These are phyloP conservation scores for Nephrotoma guestfalica DNA, from an alignment of 2,888 invertebrate genomes.

Conservation along the genomic window DNA sequence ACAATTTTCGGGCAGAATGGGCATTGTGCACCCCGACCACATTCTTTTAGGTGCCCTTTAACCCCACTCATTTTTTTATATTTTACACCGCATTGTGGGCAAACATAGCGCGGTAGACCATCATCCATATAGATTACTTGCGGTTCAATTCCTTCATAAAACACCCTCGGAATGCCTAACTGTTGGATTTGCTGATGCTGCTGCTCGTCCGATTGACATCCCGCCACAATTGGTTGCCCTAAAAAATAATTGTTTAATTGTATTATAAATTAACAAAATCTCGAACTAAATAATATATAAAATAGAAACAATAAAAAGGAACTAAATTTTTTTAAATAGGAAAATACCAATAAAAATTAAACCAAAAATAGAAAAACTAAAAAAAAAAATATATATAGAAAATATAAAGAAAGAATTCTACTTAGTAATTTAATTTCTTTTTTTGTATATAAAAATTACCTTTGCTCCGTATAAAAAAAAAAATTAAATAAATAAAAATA, in stretches of 20 bases:
- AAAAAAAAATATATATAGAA: neutral
- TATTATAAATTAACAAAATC: neutral
- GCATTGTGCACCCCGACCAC: slow-evolving; percentile 19
- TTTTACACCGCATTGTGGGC: slow-evolving; percentile 19
- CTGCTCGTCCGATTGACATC: neutral
- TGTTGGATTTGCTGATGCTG: neutral
- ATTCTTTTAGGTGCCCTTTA: slow-evolving; percentile 19
- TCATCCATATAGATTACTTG: slow-evolving; percentile 18
- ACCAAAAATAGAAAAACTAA: neutral
- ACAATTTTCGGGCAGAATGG: slow-evolving; percentile 19
- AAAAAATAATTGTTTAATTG: neutral
- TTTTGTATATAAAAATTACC: neutral
- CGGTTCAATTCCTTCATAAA: slow-evolving; percentile 8
- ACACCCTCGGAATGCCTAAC: neutral
- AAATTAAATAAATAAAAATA: neutral
- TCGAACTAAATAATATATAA: neutral
- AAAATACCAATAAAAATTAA: neutral
- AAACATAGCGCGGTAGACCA: slow-evolving; percentile 17
- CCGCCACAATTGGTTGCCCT: neutral
- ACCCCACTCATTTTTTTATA: slow-evolving; percentile 19
- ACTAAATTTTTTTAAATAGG: neutral
- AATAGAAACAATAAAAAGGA: neutral
- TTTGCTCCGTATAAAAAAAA: neutral
- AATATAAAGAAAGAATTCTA: neutral
- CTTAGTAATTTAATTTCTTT: neutral